Evolutionary conservation across 2,797 vertebrate genomes (phyloP), one percentile per base, ranked within the genome.

Genomic region (Neosilurus hyrtlii): DNA sequence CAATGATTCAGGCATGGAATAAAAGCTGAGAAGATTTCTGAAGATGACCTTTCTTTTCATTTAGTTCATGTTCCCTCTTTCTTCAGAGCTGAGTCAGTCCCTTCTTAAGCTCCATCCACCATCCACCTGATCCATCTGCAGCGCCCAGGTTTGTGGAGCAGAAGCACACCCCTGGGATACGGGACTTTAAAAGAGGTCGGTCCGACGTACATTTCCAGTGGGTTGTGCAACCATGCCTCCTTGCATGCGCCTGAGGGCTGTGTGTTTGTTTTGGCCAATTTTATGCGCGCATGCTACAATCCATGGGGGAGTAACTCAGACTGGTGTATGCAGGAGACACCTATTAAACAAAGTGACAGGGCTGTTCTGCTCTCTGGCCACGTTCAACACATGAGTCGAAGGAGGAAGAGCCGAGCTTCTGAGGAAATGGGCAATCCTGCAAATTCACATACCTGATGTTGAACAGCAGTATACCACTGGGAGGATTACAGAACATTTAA

Each of bases 341-440:
- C 65, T 75, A 77, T 81, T 79, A 84, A 84, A 82, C 83, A 82
- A 68, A 80, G 56, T 63, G 73, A 20, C 59, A 63, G 63, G 59
- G 16, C 52, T 78, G 37, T 70, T 70, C 75, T 84, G 70, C 70
- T 84, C 51, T 54, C 57, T 43, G 37, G 78, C 81, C 73, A 85
- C 26, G 24, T 71, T 65, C 59, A n/a, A 66, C 35, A 52, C 35
- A 67, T 16, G 26, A 24, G 26, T 14, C 11, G 57, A 66, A 26
- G 9, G 59, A 35, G 49, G 74, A 59, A 74, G 61, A 63, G 30
- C 51, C 18, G 67, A 82, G 66, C 26, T 49, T 26, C 51, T 24
- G 37, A 59, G 43, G 54, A 70, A 70, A 68, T 0, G 20, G n/a
- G 20, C 49, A 82, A 85, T 65, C 61, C 67, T 82, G 30, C 18